These are phyloP conservation scores for Ochlodes sylvanus DNA, from an alignment of 2,888 invertebrate genomes.

Conservation along the genomic window DNA sequence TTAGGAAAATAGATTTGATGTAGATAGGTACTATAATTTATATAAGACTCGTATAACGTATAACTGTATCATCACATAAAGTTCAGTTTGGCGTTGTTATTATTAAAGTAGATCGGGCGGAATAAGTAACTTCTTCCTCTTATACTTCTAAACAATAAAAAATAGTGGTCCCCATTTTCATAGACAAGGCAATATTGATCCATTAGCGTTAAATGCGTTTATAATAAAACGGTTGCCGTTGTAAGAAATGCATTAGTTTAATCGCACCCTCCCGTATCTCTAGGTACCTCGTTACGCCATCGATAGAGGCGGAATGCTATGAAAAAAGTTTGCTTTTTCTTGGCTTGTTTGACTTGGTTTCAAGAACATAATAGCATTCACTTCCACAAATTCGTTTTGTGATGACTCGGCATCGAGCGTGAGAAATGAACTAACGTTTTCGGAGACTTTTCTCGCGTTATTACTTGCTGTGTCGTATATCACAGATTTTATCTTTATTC, in stretches of 20 bases:
- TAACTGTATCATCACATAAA: no score
- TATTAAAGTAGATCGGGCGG: no score
- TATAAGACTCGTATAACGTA: no score
- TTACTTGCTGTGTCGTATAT: constrained; percentile 37
- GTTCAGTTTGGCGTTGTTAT: no score
- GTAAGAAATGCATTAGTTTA: constrained; percentile 70
- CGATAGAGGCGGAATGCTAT: constrained; percentile 32
- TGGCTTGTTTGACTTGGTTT: constrained; percentile 71
- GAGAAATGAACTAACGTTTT: constrained; percentile 73
- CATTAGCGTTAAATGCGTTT: constrained; percentile 68
- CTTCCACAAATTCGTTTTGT: constrained; percentile 78
- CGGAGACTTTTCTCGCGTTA: constrained; percentile 49
- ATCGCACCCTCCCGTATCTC: constrained; percentile 54
- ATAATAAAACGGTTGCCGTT: constrained; percentile 65
- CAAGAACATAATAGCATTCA: constrained; percentile 73
- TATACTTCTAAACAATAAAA: not conserved
- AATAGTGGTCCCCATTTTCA: constrained; percentile 9
- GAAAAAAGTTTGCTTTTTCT: constrained; percentile 48
- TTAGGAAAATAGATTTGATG: no score
- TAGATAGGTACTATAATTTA: no score
- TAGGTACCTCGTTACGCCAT: constrained; percentile 64
- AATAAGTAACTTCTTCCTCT: no score
- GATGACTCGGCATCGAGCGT: constrained; percentile 72
- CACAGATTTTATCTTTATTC: constrained; percentile 40
- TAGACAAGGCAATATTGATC: constrained; percentile 46